Conservation (phyloP, 2,113 vertebrate species). For the Erinaceus europaeus region DNA sequence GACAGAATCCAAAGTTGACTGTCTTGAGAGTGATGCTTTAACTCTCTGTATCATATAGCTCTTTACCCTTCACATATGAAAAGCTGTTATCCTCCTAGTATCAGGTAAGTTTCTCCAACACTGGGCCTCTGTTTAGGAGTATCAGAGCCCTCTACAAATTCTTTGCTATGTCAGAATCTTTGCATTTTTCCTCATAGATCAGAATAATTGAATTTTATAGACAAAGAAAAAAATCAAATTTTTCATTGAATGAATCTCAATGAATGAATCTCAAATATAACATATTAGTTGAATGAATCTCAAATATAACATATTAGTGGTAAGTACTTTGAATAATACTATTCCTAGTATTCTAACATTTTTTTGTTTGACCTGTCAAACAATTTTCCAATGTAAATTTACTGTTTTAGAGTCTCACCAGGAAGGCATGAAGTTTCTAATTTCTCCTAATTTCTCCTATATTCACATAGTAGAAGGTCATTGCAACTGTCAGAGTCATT, state of each 20-base stretch:
- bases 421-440: background rate
- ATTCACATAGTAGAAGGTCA: background rate
- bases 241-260: background rate
- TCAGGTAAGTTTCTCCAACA: background rate
- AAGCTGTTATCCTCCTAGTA: background rate
- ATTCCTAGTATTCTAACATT: background rate
- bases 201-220: background rate
- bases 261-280: too few species aligned
- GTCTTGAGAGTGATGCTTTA: background rate
- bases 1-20: background rate
- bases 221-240: background rate
- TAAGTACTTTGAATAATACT: background rate
- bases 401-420: background rate
- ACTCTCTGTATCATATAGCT: slow-evolving; percentile 5
- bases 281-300: background rate
- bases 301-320: background rate
- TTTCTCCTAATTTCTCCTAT: too few species aligned
- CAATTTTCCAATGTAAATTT: background rate
- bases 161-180: background rate
- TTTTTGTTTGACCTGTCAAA: background rate
- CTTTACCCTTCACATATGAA: slow-evolving; percentile 21
- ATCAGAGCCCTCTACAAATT: background rate
- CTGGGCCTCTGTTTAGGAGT: background rate
- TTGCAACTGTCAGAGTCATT: background rate
- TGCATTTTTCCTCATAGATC: background rate